Conservation (phyloP, 2,113 vertebrate species). For the Malurus melanocephalus region DNA sequence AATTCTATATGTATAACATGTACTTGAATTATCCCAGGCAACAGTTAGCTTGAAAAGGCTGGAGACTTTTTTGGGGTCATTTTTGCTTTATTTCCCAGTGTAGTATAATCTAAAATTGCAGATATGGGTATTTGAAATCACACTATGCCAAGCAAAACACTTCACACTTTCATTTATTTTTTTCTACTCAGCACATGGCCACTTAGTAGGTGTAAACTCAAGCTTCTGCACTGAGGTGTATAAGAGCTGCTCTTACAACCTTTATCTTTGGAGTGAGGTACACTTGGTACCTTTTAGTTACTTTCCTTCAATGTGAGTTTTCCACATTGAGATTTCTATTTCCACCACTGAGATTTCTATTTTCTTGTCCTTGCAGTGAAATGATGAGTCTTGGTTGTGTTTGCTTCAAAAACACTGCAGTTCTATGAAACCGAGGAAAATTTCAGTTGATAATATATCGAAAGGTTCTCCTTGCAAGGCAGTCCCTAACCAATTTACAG, state of each 20-base stretch:
- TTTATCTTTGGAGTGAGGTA: background rate
- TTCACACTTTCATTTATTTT: background rate
- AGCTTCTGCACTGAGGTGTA: background rate
- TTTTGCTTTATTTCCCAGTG: background rate
- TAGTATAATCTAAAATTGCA: background rate
- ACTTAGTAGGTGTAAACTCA: background rate
- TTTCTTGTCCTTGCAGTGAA: background rate
- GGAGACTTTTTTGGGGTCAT: background rate
- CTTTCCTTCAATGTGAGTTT: background rate
- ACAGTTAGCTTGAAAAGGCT: background rate
- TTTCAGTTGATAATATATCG: background rate
- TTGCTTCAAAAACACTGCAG: background rate
- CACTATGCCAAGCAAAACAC: background rate
- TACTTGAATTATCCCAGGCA: background rate
- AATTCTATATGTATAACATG: background rate
- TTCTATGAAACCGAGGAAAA: background rate
- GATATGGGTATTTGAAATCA: background rate
- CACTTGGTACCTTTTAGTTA: background rate
- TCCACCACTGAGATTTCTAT: background rate
- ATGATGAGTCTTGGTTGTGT: background rate
- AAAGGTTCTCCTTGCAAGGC: background rate
- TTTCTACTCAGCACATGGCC: background rate
- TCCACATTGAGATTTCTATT: background rate
- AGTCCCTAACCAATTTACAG: background rate
- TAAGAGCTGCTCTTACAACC: background rate